Evolutionary conservation across 2,888 invertebrate genomes (phyloP).

Genomic region (Ypsolopha sequella): DNA sequence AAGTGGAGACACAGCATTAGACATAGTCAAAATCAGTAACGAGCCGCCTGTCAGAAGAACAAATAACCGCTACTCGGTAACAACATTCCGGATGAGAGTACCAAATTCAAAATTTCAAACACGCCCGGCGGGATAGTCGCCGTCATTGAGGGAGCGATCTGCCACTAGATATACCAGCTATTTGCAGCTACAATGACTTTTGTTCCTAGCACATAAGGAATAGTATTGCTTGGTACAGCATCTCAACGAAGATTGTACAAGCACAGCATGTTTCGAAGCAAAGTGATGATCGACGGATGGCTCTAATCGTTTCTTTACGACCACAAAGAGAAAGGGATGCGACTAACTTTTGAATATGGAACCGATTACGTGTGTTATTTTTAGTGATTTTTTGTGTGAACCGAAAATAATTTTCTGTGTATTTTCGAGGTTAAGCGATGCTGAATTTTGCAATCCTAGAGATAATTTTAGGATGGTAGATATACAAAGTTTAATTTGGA

Average conservation of each 20-base stretch:
- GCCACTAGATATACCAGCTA: background rate
- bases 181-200: no score
- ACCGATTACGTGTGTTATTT: slow-evolving; percentile 1
- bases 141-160: background rate
- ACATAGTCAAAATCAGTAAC: no score
- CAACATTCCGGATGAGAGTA: background rate
- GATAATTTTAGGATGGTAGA: no score
- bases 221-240: background rate
- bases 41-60: no score
- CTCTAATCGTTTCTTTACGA: slow-evolving; percentile 15
- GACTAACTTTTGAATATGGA: background rate
- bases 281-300: slow-evolving; percentile 11
- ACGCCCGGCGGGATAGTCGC: background rate
- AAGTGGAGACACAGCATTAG: no score
- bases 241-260: background rate
- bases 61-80: background rate
- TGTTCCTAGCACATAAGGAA: no score
- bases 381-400: background rate
- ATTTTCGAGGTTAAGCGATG: no score
- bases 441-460: no score
- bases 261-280: background rate
- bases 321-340: slow-evolving; percentile 1
- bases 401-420: background rate
- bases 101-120: background rate
- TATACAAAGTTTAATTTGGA: no score